phyloP scores from a whole-genome alignment of 1,140 invertebrate genomes.

The Drosophila repletoides region DNA sequence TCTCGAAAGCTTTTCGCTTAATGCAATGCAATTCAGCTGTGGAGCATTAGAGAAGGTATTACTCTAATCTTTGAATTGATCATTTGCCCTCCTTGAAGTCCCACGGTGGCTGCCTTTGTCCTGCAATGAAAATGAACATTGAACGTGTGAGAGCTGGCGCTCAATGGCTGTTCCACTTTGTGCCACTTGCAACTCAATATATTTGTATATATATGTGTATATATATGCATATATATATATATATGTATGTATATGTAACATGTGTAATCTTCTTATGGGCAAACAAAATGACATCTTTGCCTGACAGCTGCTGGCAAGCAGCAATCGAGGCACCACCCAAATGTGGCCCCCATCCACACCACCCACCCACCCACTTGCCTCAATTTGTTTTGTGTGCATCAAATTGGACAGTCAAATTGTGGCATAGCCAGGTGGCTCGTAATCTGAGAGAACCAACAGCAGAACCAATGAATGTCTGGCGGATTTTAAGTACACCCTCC shows the following conservation, averaged over 20 bases:
- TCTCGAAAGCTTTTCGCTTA: background rate
- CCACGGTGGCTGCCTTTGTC: background rate
- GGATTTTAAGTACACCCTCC: background rate
- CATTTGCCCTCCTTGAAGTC: background rate
- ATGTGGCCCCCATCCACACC: background rate
- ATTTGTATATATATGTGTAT: too few relatives aligned
- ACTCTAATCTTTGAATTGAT: constrained; percentile 5
- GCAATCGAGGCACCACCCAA: constrained; percentile 42
- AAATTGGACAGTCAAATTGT: constrained; percentile 72
- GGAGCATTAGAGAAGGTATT: background rate
- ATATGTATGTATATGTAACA: constrained; percentile 5
- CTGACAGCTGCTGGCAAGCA: constrained; percentile 21
- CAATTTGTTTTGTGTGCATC: constrained; percentile 67
- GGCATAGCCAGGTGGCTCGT: constrained; percentile 41
- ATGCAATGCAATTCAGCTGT: too few relatives aligned
- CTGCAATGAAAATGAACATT: constrained; percentile 7
- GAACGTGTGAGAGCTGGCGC: background rate
- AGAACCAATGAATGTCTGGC: constrained; percentile 6
- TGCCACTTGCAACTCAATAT: constrained; percentile 31
- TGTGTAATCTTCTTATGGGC: constrained; percentile 64
- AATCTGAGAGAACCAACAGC: constrained; percentile 15
- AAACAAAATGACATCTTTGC: constrained; percentile 55
- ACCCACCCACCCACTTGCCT: constrained; percentile 3
- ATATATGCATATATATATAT: too few relatives aligned
- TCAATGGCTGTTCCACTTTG: background rate